Conservation (phyloP, 1,140 invertebrate genomes). For the Cryptotermes secundus region DNA sequence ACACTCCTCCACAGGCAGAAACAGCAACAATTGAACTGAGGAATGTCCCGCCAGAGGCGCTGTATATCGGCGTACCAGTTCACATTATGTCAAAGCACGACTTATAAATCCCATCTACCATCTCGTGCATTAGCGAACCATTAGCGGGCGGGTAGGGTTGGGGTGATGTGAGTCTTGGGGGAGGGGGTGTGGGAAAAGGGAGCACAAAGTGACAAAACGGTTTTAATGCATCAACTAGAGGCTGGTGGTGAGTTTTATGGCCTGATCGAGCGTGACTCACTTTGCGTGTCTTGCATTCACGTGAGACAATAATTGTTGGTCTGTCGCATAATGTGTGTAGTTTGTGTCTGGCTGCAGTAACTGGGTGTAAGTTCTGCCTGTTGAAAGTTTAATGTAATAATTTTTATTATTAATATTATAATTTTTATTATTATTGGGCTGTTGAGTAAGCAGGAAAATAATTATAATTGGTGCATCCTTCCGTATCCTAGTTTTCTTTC, state of each 20-base stretch:
- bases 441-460: no score
- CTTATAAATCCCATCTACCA: constrained; percentile 18
- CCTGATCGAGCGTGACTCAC: neutral
- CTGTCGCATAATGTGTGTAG: neutral
- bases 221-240: constrained; percentile 21
- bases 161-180: neutral
- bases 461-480: no score
- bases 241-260: neutral
- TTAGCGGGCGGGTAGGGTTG: neutral
- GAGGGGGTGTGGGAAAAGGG: neutral
- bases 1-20: no score
- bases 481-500: no score
- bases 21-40: no score
- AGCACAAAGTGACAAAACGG: constrained; percentile 19
- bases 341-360: no score
- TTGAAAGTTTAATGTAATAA: no score
- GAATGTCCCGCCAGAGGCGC: neutral
- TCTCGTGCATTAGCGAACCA: constrained; percentile 24
- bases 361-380: no score
- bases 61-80: neutral
- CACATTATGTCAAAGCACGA: constrained; percentile 25
- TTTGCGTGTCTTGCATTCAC: neutral
- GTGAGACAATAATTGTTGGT: neutral
- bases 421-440: no score
- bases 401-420: no score